Evolutionary conservation across 1,140 invertebrate species (phyloP).

Genomic region (Charaxes varanes): DNA sequence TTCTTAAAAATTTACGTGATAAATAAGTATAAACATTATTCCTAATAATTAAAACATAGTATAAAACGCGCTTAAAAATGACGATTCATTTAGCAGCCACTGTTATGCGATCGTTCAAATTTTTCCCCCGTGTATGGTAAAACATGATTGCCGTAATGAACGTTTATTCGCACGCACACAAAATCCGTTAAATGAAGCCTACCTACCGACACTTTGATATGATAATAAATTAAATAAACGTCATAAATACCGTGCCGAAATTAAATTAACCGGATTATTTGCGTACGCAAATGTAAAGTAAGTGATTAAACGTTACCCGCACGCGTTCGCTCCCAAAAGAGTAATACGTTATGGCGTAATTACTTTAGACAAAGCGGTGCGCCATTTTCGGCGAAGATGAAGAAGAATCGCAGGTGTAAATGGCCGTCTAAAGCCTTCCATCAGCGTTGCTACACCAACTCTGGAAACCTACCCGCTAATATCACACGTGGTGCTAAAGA

Average conservation of each 20-base stretch:
- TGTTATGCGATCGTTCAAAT: slow-evolving; percentile 49
- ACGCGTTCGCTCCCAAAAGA: slow-evolving; percentile 65
- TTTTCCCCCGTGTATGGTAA: slow-evolving; percentile 52
- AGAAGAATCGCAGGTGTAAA: slow-evolving; percentile 70
- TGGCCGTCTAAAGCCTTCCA: slow-evolving; percentile 59
- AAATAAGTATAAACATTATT: too few species aligned
- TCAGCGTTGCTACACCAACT: slow-evolving; percentile 27
- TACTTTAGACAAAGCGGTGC: slow-evolving; percentile 65
- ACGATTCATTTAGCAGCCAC: slow-evolving; percentile 40
- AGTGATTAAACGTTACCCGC: slow-evolving; percentile 69
- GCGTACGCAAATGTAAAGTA: slow-evolving; percentile 64
- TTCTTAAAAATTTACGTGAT: too few species aligned
- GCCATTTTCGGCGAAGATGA: slow-evolving; percentile 65
- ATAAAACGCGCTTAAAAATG: slow-evolving; percentile 29
- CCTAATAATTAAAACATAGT: too few species aligned
- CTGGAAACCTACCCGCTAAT: slow-evolving; percentile 34
- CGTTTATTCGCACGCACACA: slow-evolving; percentile 61
- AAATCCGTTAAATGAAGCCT: slow-evolving; percentile 54
- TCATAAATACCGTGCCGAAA: slow-evolving; percentile 59
- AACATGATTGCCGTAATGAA: slow-evolving; percentile 59
- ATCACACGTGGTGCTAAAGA: slow-evolving; percentile 35
- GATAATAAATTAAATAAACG: slow-evolving; percentile 68
- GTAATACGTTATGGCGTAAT: slow-evolving; percentile 70
- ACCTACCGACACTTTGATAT: slow-evolving; percentile 66
- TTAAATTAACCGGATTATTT: slow-evolving; percentile 70